A percentile compares a stretch with the other conserved stretches of the same genome.
Evolutionary conservation across 1,140 invertebrate genomes (phyloP).

Genomic region (Ylistrum balloti): DNA sequence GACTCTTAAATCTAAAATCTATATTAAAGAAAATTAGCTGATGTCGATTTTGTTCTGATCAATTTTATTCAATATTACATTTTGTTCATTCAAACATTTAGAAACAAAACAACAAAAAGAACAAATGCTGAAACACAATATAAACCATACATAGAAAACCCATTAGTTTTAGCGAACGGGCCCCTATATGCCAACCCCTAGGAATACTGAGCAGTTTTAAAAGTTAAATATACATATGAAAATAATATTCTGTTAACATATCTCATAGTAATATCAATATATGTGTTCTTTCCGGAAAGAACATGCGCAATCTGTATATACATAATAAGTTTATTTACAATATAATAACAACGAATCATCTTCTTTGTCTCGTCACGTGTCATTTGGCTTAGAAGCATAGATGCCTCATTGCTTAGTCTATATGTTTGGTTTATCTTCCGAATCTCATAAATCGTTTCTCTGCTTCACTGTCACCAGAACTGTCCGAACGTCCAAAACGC

Average conservation of each 20-base stretch:
- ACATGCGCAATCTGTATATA: constrained; percentile 48
- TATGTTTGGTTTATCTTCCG: constrained; percentile 36
- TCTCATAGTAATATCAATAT: constrained; percentile 38
- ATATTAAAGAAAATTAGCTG: not conserved
- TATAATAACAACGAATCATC: not conserved
- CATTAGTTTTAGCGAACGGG: not conserved
- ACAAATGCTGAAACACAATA: constrained; percentile 2
- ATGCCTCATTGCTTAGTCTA: not conserved
- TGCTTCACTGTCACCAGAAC: constrained; percentile 43
- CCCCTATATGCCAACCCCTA: constrained; percentile 20
- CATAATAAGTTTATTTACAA: constrained; percentile 43
- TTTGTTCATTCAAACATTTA: not conserved
- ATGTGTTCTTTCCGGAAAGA: constrained; percentile 55
- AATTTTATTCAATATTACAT: constrained; percentile 29
- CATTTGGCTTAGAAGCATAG: not conserved
- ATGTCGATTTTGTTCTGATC: not conserved
- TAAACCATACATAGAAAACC: not conserved
- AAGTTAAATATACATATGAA: constrained; percentile 46
- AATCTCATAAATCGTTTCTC: constrained; percentile 35
- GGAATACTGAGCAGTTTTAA: constrained; percentile 27
- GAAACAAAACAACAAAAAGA: constrained; percentile 18
- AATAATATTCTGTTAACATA: constrained; percentile 48
- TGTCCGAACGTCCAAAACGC: constrained; percentile 63
- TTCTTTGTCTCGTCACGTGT: not conserved
- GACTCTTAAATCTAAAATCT: too few species aligned